Conservation (phyloP, 2,888 invertebrate species). For the Pandemis corylana region DNA sequence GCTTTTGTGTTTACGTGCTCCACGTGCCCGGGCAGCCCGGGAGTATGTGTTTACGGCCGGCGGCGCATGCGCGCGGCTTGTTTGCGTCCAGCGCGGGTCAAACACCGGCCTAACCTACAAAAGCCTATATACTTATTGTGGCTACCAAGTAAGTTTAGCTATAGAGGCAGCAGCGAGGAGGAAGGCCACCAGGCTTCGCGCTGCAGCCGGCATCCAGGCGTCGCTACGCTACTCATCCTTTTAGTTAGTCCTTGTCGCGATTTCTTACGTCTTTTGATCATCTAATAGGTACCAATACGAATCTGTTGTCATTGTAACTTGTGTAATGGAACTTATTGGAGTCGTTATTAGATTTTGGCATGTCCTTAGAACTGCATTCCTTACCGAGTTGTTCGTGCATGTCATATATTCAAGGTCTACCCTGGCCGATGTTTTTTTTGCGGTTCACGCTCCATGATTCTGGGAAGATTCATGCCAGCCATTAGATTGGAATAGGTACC, state of each 20-base stretch:
- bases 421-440: conserved; percentile 20
- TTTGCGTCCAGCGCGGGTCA: conserved; percentile 76
- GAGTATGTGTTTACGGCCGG: conserved; percentile 75
- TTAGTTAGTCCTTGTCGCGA: conserved; percentile 39
- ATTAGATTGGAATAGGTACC: conserved; percentile 21
- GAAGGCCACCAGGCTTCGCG: conserved; percentile 59
- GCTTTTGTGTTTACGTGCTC: conserved; percentile 50
- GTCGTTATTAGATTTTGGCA: conserved; percentile 42
- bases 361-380: conserved; percentile 35
- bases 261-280: conserved; percentile 2
- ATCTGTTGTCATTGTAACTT: neutral
- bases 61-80: conserved; percentile 78
- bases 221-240: conserved; percentile 10
- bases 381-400: conserved; percentile 20
- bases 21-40: conserved; percentile 70
- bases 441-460: conserved; percentile 13
- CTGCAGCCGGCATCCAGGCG: conserved; percentile 48
- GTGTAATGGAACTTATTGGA: conserved; percentile 6
- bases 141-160: conserved; percentile 47
- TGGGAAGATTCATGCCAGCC: conserved; percentile 12
- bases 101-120: conserved; percentile 78
- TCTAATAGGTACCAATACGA: neutral
- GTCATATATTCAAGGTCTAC: conserved; percentile 33
- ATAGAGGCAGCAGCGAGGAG: conserved; percentile 52
- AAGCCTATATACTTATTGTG: conserved; percentile 70